A percentile compares a stretch with the other conserved stretches of the same genome.
phyloP scores from a whole-genome alignment of 2,797 vertebrate genomes.

The Buphagus erythrorhynchus region DNA sequence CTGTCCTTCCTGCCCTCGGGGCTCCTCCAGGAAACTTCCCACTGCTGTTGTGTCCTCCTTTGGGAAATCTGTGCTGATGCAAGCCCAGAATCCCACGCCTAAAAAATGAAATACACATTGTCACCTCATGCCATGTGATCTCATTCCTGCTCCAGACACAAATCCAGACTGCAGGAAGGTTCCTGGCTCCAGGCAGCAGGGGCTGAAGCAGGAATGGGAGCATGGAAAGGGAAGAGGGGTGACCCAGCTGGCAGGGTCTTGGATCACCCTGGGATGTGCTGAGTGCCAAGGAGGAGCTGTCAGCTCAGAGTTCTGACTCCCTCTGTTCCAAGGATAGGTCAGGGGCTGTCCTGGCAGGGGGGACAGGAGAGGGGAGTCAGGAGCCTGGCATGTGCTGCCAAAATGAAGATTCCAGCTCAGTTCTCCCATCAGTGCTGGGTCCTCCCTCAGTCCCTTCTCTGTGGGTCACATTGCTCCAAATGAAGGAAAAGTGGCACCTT shows the following conservation, averaged over 20 bases:
- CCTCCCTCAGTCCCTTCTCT: background rate
- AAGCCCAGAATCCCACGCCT: rapidly evolving
- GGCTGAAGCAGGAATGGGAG: conserved; percentile 4
- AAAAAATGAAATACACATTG: background rate
- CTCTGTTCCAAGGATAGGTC: background rate
- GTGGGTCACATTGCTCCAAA: background rate
- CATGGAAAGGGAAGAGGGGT: background rate
- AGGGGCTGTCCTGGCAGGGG: background rate
- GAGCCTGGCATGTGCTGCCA: background rate
- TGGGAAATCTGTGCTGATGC: background rate
- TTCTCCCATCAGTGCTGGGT: background rate
- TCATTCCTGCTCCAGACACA: background rate
- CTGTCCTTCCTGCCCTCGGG: background rate
- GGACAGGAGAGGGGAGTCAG: background rate
- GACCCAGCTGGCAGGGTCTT: background rate
- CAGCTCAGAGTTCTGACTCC: rapidly evolving
- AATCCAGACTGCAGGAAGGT: background rate
- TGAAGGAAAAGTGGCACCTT: background rate
- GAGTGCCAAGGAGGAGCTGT: background rate
- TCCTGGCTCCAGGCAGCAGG: background rate
- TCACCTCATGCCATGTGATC: background rate
- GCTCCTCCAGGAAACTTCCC: background rate
- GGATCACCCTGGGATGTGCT: background rate
- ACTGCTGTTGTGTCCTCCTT: background rate
- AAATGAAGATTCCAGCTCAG: background rate